These are phyloP conservation scores for Marasmarcha lunaedactyla DNA, from an alignment of 2,888 invertebrate genomes.

Conservation along the genomic window DNA sequence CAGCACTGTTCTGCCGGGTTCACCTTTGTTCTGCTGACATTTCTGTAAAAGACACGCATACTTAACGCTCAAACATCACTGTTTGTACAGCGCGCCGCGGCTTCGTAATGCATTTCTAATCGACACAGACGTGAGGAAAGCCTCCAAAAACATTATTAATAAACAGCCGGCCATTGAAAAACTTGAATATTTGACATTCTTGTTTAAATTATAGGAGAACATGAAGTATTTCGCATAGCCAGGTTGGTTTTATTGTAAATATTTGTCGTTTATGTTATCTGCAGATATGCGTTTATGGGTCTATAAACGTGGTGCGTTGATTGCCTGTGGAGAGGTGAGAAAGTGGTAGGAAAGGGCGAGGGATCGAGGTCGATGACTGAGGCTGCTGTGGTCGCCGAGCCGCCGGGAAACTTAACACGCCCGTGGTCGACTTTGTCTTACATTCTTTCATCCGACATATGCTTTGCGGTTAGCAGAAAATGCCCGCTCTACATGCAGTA, in stretches of 20 bases:
- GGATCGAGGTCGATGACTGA: slow-evolving; percentile 18
- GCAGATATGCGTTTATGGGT: slow-evolving; percentile 46
- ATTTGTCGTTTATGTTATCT: slow-evolving; percentile 44
- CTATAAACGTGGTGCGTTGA: slow-evolving; percentile 43
- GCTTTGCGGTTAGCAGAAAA: not conserved
- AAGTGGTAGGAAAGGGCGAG: slow-evolving; percentile 29
- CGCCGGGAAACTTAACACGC: not conserved
- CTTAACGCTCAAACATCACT: slow-evolving; percentile 52
- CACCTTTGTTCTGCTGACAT: slow-evolving; percentile 60
- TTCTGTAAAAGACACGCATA: slow-evolving; percentile 55
- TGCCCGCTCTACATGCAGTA: not conserved
- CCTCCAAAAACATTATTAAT: not conserved
- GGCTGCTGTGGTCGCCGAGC: slow-evolving; percentile 10
- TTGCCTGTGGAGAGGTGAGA: slow-evolving; percentile 26
- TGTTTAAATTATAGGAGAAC: not conserved
- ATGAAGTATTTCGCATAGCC: not conserved
- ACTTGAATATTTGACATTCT: slow-evolving; percentile 4
- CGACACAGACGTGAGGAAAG: not conserved
- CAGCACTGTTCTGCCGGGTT: slow-evolving; percentile 57
- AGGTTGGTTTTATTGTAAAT: slow-evolving; percentile 14
- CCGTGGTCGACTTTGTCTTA: not conserved
- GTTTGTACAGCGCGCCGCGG: slow-evolving; percentile 32
- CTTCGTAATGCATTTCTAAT: slow-evolving; percentile 1
- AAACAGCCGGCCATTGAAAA: not conserved
- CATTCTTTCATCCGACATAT: not conserved